Percentiles rank a stretch among this genome's conserved stretches.
These are phyloP conservation scores for Smittia sp. DNA, from an alignment of 2,888 invertebrate genomes.

Conservation along the genomic window DNA sequence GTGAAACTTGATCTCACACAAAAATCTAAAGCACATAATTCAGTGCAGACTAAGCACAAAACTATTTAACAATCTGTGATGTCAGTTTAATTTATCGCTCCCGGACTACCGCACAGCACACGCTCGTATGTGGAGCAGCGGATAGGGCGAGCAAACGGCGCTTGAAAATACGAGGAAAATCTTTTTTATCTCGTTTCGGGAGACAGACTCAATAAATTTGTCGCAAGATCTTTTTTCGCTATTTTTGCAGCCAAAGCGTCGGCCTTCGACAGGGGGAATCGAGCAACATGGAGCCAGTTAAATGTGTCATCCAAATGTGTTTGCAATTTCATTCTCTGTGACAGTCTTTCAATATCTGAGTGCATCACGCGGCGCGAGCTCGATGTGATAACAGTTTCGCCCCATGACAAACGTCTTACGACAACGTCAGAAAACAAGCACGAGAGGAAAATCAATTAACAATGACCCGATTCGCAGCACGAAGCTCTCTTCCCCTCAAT, in stretches of 20 bases:
- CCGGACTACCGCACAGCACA: neutral
- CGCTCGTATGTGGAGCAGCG: neutral
- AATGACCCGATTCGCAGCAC: conserved; percentile 22
- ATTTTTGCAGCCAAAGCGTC: no score
- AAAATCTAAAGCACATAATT: neutral
- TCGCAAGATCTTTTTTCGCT: no score
- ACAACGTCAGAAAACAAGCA: neutral
- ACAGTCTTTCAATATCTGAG: neutral
- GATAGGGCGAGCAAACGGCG: neutral
- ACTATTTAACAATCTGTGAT: neutral
- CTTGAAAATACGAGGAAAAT: no score
- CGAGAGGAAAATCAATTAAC: conserved; percentile 20
- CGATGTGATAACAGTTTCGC: neutral
- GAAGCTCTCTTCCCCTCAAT: neutral
- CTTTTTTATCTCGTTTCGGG: no score
- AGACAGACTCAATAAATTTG: no score
- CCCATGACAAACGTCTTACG: neutral
- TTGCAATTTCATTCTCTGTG: neutral
- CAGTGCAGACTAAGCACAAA: neutral
- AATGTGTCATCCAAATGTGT: neutral
- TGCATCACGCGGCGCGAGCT: neutral
- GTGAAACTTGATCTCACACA: neutral
- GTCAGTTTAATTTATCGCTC: neutral
- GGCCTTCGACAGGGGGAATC: no score
- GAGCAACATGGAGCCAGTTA: neutral